phyloP scores from a whole-genome alignment of 1,140 invertebrate species.

The Neodiprion lecontei region DNA sequence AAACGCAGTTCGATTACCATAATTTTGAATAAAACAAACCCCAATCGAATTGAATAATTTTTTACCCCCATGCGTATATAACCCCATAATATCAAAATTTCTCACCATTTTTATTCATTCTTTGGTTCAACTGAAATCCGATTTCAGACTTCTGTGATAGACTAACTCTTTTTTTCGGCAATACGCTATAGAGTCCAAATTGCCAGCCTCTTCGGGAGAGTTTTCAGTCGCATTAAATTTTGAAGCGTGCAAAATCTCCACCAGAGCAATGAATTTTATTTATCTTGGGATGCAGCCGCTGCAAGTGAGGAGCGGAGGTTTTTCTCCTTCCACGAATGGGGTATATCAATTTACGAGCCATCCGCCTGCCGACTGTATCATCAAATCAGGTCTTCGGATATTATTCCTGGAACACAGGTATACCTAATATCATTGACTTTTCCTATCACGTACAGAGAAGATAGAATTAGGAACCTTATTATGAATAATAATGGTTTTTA shows the following conservation, averaged over 20 bases:
- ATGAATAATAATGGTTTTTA: slow-evolving; percentile 7
- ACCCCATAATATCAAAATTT: too few species aligned
- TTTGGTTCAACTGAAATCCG: too few species aligned
- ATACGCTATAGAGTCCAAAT: too few species aligned
- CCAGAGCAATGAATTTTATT: slow-evolving; percentile 27
- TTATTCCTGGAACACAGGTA: slow-evolving; percentile 75
- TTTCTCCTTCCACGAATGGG: slow-evolving; percentile 80
- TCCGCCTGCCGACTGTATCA: slow-evolving; percentile 76
- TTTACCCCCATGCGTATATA: too few species aligned
- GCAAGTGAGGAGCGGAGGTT: slow-evolving; percentile 72
- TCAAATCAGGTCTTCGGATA: slow-evolving; percentile 76
- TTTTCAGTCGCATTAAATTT: too few species aligned
- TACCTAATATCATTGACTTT: slow-evolving; percentile 22
- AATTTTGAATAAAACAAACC: too few species aligned
- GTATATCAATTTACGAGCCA: slow-evolving; percentile 79
- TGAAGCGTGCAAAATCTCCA: not conserved
- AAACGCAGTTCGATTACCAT: too few species aligned
- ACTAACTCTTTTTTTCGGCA: too few species aligned
- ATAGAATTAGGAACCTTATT: not conserved
- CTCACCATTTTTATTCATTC: too few species aligned
- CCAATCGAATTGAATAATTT: too few species aligned
- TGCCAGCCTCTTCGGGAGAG: too few species aligned
- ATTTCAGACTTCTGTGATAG: too few species aligned
- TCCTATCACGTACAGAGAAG: not conserved
- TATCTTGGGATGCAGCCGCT: slow-evolving; percentile 56